phyloP scores from a whole-genome alignment of 2,888 invertebrate species.

The Pyrgus malvae region DNA sequence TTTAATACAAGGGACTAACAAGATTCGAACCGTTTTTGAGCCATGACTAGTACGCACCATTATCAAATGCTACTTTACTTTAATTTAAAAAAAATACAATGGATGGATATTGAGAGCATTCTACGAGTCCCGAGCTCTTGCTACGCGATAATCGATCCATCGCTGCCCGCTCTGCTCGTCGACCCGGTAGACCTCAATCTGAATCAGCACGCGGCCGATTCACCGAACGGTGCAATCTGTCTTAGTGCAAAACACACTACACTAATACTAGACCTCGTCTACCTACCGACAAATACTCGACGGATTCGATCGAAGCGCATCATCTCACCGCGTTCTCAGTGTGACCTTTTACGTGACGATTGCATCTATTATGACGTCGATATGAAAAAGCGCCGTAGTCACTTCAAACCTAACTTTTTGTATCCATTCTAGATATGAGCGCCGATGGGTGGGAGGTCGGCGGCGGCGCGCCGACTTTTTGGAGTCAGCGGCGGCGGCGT shows the following conservation, averaged over 20 bases:
- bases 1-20: too few species aligned
- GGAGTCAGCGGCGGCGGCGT: too few species aligned
- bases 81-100: conserved; percentile 24
- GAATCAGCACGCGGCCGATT: conserved; percentile 66
- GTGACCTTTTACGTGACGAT: conserved; percentile 64
- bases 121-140: conserved; percentile 43
- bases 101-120: conserved; percentile 16
- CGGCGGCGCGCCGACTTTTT: too few species aligned
- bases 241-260: conserved; percentile 8
- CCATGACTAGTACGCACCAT: too few species aligned
- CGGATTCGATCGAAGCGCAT: conserved; percentile 46
- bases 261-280: conserved; percentile 38
- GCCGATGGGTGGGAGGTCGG: too few species aligned
- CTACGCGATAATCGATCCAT: conserved; percentile 46
- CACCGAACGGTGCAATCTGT: conserved; percentile 42
- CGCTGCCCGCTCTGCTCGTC: conserved; percentile 48
- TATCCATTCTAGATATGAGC: too few species aligned
- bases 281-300: conserved; percentile 34
- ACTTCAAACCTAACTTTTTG: conserved; percentile 22
- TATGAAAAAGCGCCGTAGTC: conserved; percentile 66
- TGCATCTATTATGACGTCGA: conserved; percentile 63
- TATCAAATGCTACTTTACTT: too few species aligned
- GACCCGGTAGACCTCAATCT: conserved; percentile 69
- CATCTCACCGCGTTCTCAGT: conserved; percentile 47
- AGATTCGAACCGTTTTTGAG: too few species aligned